Base-by-base conservation (phyloP, 1,140 invertebrate species). In the Brachionus manjavacas region DNA sequence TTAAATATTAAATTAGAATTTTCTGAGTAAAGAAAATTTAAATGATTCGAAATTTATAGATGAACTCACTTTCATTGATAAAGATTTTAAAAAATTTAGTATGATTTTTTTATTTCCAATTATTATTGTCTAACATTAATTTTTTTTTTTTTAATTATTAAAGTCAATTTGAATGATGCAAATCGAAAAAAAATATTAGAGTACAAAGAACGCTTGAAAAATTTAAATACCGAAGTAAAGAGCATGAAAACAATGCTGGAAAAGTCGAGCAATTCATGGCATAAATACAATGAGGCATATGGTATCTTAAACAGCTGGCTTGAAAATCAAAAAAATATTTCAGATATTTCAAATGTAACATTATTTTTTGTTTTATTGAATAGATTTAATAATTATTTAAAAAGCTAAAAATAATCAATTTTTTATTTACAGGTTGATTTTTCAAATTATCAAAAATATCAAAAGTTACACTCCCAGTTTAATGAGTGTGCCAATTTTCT, bases 201-300 rank as follows among this genome's bases (percentile, higher is more conserved):
- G 6, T 64, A 43, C 52, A 81, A 81, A 28, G 79, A 81, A 35
- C 25, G 60, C 1, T 23, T 81, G 16, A 81, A 60, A 81, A 23
- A 41, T 46, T 68, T 81, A 7, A 81, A 81, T 39, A 81, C 52
- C 9, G 79, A 81, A 23, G 25, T 81, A 12, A 81, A 81, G 12
- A 81, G 79, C 25, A 81, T 81, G 28, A 60, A 68, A 64, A 68
- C 79, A n/a, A 81, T 81, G 79, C 39, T 81, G n/a, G 79, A 81
- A 16, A 81, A 81, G 60, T 60, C 35, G 3, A 81, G n/a, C 12
- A 41, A 35, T 41, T 64, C 52, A 64, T 81, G 79, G 79, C 8
- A 20, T 6, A 60, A 68, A 23, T 81, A 64, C 60, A 68, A 60
- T 46, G 79, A 81, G 11, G 28, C 49, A 1, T 64, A 43, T 35